Percentiles rank a stretch among this genome's conserved stretches.
These are phyloP conservation scores for Pyxicephalus adspersus DNA, from an alignment of 2,113 vertebrate species.

Conservation along the genomic window DNA sequence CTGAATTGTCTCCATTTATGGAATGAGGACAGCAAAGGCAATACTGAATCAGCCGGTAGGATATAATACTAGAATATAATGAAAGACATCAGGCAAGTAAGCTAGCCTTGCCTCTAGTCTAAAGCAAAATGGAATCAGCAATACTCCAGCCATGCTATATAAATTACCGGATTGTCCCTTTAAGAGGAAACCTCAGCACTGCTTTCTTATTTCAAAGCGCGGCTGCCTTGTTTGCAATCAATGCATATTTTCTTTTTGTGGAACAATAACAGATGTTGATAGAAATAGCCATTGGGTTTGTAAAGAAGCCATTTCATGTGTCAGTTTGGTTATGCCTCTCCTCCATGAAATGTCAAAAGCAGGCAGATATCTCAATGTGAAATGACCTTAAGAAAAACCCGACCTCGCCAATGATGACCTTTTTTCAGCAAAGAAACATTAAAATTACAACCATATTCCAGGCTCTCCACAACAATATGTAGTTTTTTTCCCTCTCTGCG, in stretches of 20 bases:
- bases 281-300: constrained; percentile 74
- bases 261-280: constrained; percentile 73
- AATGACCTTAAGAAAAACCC: constrained; percentile 76
- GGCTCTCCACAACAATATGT: constrained; percentile 69
- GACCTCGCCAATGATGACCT: constrained; percentile 72
- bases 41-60: no score
- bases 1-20: no score
- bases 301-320: constrained; percentile 74
- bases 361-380: constrained; percentile 72
- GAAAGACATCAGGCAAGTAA: no score
- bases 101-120: no score
- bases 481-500: constrained; percentile 56
- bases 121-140: no score
- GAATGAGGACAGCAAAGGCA: no score
- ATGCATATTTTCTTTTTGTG: constrained; percentile 65
- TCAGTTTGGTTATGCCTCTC: constrained; percentile 71
- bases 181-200: constrained; percentile 62
- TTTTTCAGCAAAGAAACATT: constrained; percentile 72
- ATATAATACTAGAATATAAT: no score
- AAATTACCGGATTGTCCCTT: constrained; percentile 56
- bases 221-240: constrained; percentile 66
- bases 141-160: no score
- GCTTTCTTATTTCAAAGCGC: constrained; percentile 55
- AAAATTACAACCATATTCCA: constrained; percentile 73
- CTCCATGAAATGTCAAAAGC: constrained; percentile 72